Percentiles rank a stretch among this genome's conserved stretches.
Conservation (phyloP, 2,113 vertebrate species). For the Perca fluviatilis region DNA sequence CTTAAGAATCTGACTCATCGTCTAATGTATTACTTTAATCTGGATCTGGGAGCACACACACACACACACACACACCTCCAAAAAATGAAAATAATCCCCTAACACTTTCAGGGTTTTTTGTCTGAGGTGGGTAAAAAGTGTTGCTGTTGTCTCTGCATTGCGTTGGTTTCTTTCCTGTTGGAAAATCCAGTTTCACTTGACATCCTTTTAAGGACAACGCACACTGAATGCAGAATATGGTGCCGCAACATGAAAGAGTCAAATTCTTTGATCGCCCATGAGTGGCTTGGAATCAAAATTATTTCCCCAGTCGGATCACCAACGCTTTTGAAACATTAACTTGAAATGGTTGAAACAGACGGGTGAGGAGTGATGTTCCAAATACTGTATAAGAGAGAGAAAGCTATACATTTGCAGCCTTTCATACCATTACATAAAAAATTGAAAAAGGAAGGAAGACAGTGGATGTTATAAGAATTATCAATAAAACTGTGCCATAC, state of each 20-base stretch:
- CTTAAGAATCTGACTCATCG: conserved; percentile 36
- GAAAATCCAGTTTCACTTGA: conserved; percentile 28
- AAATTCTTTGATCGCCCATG: conserved; percentile 43
- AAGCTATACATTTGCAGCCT: background rate
- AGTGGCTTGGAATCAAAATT: conserved; percentile 30
- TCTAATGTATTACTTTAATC: conserved; percentile 10
- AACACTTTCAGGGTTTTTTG: conserved; percentile 6
- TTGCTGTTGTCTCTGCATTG: background rate
- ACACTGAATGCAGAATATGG: conserved; percentile 36
- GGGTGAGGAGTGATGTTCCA: background rate
- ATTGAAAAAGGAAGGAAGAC: background rate
- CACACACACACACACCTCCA: too few species aligned
- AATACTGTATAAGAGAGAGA: background rate
- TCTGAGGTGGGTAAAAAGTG: conserved; percentile 26
- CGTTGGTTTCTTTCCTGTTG: conserved; percentile 16
- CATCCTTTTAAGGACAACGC: conserved; percentile 6
- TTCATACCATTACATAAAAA: background rate
- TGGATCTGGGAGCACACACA: conserved; percentile 5
- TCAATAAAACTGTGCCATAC: background rate
- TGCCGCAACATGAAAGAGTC: conserved; percentile 42
- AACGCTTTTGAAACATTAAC: conserved; percentile 23
- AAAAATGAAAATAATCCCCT: conserved; percentile 21
- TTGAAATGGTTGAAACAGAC: conserved; percentile 14
- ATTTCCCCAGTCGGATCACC: conserved; percentile 35
- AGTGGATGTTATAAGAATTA: background rate